Base-by-base conservation (phyloP, 1,140 invertebrate species). In the Sinonovacula constricta region DNA sequence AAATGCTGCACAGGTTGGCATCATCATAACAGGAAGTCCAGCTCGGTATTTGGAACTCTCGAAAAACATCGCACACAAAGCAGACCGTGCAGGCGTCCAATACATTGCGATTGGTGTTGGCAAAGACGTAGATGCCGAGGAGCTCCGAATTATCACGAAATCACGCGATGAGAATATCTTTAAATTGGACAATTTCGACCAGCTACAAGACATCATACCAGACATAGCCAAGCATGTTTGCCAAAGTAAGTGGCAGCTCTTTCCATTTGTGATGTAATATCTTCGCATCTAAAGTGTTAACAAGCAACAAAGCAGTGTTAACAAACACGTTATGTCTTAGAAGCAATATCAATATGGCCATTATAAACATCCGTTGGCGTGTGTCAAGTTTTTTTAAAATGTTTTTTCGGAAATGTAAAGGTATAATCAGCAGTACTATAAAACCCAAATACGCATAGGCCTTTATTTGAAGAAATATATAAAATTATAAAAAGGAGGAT, bases 41-140 rank as follows among this genome's bases (percentile, higher is more conserved):
- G 68, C 83, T 1, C 59, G 36, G 14, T 72, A 86, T 39, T 45
- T 80, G 15, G 78, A 83, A 45, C 34, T 60, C 15, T 80, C 81
- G 2, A 79, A 81, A 54, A 70, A 79, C 22, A 79, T 83, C 26
- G 84, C 85, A 3, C 65, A 66, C 10, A 80, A 72, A n/a, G 83
- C 85, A 5, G 51, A 75, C 1, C 82, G 81, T 45, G 79, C 79
- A 15, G 86, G 85, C 22, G 69, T 88, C 15, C 33, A 81, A 22
- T 66, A 86, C 45, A 70, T 85, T 34, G 79, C 63, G 14, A 63
- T 87, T 30, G 86, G 84, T 30, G 81, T 78, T 56, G 75, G 75
- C 3, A 31, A 51, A 12, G 24, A 53, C 12, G 39, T 78, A 30
- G 66, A 68, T 26, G 66, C 60, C 15, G 75, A 78, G 30, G 75